Base-by-base conservation (phyloP, 2,113 vertebrate species). In the Nannospalax galili region DNA sequence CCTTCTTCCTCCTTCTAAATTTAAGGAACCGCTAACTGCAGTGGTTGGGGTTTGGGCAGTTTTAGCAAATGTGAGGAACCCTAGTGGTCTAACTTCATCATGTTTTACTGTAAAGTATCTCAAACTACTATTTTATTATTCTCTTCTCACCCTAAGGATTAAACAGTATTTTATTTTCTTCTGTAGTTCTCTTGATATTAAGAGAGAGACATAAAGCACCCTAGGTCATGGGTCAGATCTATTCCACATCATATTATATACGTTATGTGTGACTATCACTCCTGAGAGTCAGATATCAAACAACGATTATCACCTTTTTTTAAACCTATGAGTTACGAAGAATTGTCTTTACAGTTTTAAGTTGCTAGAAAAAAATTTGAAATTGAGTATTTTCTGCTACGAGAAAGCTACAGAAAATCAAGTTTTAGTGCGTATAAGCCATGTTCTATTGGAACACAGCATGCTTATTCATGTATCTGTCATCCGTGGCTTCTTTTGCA, bases 281-380 rank as follows among this genome's bases (percentile, higher is more conserved):
- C 62, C 48, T 88, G n/a, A 94, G 62, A 88, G 9, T 37, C 79
- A 85, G 32, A 12, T 28, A 82, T 19, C 28, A 95, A 91, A 64
- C 67, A 64, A 72, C 1, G 32, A 40, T 42, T 5, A 75, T 82
- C 30, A 74, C 58, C 26, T 70, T 16, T 45, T 84, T 90, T 32
- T 84, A 16, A 40, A 79, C 7, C 26, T 67, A 26, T 17, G 48
- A 92, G 48, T 26, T 73, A 69, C 84, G 28, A 60, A 30, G 65
- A 67, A 82, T 82, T 35, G 28, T 87, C 94, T 96, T 73, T 48
- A 88, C 2, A 84, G n/a, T 93, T 95, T 93, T 78, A 77, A 79
- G 84, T 69, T n/a, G 30, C 2, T 78, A 67, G 19, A 20, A 8
- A 48, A 72, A 56, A 4, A n/a, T n/a, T 4, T 65, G 74, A 95